Evolutionary conservation across 1,140 invertebrate species (phyloP), one percentile per base, ranked within the genome.

Genomic region (Drosophila mauritiana): DNA sequence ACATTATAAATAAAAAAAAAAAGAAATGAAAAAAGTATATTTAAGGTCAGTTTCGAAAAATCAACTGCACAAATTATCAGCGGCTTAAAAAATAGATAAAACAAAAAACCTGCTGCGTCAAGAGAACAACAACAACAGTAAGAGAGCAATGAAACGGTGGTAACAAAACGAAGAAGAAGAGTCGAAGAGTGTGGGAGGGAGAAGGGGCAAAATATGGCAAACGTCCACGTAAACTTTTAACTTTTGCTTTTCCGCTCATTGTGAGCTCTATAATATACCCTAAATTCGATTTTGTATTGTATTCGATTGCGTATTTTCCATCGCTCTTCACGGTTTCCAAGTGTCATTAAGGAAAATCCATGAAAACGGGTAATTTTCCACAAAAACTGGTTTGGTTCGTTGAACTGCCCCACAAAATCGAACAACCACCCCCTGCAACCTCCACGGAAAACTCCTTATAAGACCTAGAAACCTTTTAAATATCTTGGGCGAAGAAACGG

Each of bases 211-310:
- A 25, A 42, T 62, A 64, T 62, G 70, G 69, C 74, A 83, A 88
- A 88, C 79, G 83, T 88, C 83, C 83, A 88, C 83, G 83, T 88
- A 88, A 88, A 88, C 83, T 88, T 88, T 88, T 89, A 88, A 78
- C 79, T 54, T 76, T 89, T 72, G 61, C 42, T 81, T 76, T 59
- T 88, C 46, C 11, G 57, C 65, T 17, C 55, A 20, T 57, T 74
- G 37, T 59, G 36, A 37, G 48, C 37, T 40, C 43, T 42, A 34
- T 51, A 34, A 34, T 46, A 43, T 64, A 27, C 22, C 25, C 48
- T 46, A 25, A 17, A 15, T 27, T 20, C 20, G 17, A 46, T 45
- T 34, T 12, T 48, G 8, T 37, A 40, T 11, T 15, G 46, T 42
- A 12, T 46, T 52, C 39, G 36, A 56, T 57, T 39, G 57, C 37